These are phyloP conservation scores for Acanthisitta chloris DNA, from an alignment of 2,113 vertebrate species.

Conservation along the genomic window DNA sequence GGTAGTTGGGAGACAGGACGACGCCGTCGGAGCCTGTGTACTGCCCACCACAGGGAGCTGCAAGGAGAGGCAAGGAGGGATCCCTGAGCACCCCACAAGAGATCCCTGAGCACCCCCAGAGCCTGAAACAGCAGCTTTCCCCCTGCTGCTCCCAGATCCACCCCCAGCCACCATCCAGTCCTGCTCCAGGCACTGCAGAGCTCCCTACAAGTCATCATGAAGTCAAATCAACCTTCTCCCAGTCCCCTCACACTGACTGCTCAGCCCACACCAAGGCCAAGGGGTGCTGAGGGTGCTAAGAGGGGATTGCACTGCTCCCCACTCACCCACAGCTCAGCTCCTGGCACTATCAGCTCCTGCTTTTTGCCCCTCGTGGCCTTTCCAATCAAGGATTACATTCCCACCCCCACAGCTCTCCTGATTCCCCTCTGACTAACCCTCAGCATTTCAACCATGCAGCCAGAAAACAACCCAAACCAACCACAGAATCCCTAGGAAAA, in stretches of 20 bases:
- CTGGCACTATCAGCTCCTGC: rapidly evolving
- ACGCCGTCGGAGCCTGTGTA: conserved; percentile 90
- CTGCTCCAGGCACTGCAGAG: neutral
- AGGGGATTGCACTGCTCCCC: neutral
- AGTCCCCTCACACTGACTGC: neutral
- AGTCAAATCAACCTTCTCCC: neutral
- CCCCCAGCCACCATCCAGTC: neutral
- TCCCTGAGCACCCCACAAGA: rapidly evolving
- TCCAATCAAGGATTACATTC: neutral
- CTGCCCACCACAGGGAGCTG: conserved; percentile 95
- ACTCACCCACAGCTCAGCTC: neutral
- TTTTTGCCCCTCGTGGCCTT: rapidly evolving
- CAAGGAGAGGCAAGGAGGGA: neutral
- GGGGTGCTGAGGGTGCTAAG: neutral
- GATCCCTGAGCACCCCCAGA: rapidly evolving
- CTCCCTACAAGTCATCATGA: neutral
- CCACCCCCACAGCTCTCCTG: neutral
- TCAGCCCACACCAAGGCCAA: neutral
- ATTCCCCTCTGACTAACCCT: neutral
- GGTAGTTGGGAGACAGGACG: conserved; percentile 92
- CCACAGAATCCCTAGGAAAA: neutral
- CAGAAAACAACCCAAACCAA: neutral
- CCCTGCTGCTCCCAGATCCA: neutral
- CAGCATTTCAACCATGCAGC: neutral
- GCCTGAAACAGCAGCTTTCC: neutral